Percentiles rank a stretch among this genome's conserved stretches.
These are phyloP conservation scores for Puffinus mauretanicus DNA, from an alignment of 2,113 vertebrate species.

Conservation along the genomic window DNA sequence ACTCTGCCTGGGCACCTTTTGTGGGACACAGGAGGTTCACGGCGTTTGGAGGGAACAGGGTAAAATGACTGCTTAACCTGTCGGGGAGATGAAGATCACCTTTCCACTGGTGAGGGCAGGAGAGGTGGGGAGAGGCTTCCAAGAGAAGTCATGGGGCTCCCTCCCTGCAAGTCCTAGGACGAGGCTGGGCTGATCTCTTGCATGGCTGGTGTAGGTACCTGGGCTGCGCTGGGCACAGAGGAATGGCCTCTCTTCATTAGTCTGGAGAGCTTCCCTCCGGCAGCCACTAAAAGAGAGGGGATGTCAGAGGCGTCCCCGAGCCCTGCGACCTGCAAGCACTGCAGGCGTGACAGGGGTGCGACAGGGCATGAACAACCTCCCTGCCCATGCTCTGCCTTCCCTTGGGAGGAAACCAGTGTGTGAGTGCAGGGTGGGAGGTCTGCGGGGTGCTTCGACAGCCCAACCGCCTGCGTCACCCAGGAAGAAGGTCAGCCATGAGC, in stretches of 20 bases:
- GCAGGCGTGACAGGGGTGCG: background rate
- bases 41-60: accelerated
- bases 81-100: background rate
- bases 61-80: background rate
- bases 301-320: background rate
- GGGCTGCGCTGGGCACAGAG: accelerated
- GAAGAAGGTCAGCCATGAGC: background rate
- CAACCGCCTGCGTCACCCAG: background rate
- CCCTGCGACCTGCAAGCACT: background rate
- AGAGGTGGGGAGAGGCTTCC: background rate
- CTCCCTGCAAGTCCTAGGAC: background rate
- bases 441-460: accelerated
- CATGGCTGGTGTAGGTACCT: background rate
- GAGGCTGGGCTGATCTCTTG: background rate
- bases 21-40: background rate
- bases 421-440: accelerated
- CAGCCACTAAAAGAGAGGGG: background rate
- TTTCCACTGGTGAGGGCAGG: background rate
- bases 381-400: background rate
- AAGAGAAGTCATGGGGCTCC: background rate
- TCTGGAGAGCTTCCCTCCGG: background rate
- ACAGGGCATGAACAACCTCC: background rate
- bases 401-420: background rate
- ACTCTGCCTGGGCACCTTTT: background rate
- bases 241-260: background rate